These are phyloP conservation scores for Hippocampus comes DNA, from an alignment of 2,113 vertebrate species.

Conservation along the genomic window DNA sequence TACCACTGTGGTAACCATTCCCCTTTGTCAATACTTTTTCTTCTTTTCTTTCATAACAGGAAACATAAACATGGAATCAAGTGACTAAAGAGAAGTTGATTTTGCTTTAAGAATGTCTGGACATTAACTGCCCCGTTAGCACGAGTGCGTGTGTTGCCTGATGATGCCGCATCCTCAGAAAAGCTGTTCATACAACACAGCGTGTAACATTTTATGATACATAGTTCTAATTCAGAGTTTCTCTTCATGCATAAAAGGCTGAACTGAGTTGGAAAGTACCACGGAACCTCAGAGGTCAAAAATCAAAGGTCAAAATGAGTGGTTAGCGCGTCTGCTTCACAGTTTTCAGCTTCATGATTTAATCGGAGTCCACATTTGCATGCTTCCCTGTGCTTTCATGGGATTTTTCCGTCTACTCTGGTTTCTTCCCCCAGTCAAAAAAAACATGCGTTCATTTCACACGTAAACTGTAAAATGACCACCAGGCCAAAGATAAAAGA, in stretches of 20 bases:
- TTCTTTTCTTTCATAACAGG: constrained; percentile 39
- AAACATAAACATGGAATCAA: constrained; percentile 29
- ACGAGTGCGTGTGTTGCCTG: not conserved
- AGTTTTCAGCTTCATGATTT: not conserved
- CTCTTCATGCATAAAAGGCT: not conserved
- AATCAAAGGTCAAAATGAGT: not conserved
- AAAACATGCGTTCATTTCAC: not conserved
- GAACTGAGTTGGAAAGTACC: not conserved
- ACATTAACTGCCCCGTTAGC: constrained; percentile 13
- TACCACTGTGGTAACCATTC: constrained; percentile 63
- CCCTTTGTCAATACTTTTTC: constrained; percentile 42
- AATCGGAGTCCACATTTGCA: not conserved
- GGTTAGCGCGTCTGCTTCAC: not conserved
- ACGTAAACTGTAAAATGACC: no score
- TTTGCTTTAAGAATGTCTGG: constrained; percentile 8
- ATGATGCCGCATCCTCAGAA: not conserved
- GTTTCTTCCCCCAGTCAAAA: not conserved
- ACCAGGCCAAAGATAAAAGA: no score
- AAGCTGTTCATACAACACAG: constrained; percentile 4
- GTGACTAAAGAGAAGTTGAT: constrained; percentile 23
- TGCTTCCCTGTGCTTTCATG: not conserved
- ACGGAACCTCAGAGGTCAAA: not conserved
- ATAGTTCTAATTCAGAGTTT: not conserved
- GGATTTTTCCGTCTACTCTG: not conserved
- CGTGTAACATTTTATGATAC: constrained; percentile 9